Evolutionary conservation across 2,113 vertebrate genomes (phyloP), one percentile per base, ranked within the genome.

Genomic region (Antechinus flavipes): DNA sequence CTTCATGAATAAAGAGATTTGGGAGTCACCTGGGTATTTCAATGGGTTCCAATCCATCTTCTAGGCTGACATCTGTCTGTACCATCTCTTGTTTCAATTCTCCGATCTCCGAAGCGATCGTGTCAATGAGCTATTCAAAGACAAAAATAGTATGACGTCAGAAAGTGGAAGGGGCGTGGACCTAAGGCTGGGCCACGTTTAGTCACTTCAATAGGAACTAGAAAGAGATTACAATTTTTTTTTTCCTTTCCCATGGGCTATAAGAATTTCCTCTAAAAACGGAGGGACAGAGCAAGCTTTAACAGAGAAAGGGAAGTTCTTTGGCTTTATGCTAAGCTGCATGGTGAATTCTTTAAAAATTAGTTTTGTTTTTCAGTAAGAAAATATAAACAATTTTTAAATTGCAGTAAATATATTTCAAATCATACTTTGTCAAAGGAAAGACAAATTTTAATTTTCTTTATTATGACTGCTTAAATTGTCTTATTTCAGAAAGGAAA

Each of bases 81-180:
- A 99, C 99, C 99, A 99, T 99, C 99, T 99, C 99, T 95, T 99
- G 99, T 98, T 99, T 99, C 98, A 99, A 98, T 98, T 99, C 99
- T 95, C 99, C 99, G 46, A 99, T 99, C 99, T 99, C 99, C 76
- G 98, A 98, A 54, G 99, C 99, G 95, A 99, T 99, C 3, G 99
- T 99, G 98, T 99, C 99, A 98, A 99, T 99, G 98, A 99, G 99
- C 99, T 99, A 98, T 94, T 98, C 96, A 97, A 97, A 98, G 98
- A 98, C 97, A 98, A 98, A 98, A 98, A 98, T 26, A 98, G 96
- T 54, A 95, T 98, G 98, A 99, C 96, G 95, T 99, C 98, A 98
- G 98, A 10, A 97, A 98, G 97, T 97, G 95, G 94, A 98, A 98
- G 98, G 97, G 98, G 98, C 92, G 96, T 97, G 98, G 97, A 97